Evolutionary conservation across 2,113 vertebrate species (phyloP).

Genomic region (Phoxinus phoxinus): DNA sequence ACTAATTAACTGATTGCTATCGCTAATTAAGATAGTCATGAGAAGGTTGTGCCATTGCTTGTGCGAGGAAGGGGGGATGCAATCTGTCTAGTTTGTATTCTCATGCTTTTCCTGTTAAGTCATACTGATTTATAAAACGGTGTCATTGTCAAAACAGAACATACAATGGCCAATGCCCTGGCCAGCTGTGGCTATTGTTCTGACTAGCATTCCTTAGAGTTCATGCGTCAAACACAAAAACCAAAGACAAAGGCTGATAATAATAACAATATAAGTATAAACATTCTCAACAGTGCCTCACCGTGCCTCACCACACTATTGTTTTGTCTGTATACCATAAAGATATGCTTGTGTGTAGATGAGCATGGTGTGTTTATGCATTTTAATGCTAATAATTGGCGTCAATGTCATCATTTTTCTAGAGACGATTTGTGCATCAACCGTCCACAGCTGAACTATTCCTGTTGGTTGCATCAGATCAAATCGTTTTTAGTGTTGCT

Average conservation of each 20-base stretch:
- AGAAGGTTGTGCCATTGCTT: constrained; percentile 10
- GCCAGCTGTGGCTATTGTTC: constrained; percentile 53
- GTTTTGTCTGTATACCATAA: constrained; percentile 68
- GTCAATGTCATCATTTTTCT: neutral
- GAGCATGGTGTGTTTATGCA: neutral
- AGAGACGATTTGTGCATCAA: neutral
- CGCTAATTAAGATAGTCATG: constrained; percentile 40
- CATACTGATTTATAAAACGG: constrained; percentile 39
- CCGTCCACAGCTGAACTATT: neutral
- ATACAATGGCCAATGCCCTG: constrained; percentile 53
- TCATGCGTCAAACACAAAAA: neutral
- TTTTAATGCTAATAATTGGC: neutral
- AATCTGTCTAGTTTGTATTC: constrained; percentile 26
- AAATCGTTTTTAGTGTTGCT: neutral
- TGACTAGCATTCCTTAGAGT: constrained; percentile 37
- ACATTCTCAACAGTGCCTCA: neutral
- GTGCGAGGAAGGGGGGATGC: constrained; percentile 6
- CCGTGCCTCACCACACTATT: constrained; percentile 57
- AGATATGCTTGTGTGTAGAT: neutral
- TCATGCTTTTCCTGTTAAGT: constrained; percentile 53
- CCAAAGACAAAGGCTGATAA: neutral
- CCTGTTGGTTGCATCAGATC: neutral
- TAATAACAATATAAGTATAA: neutral
- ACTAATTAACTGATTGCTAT: constrained; percentile 39
- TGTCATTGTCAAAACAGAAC: neutral